phyloP scores from a whole-genome alignment of 2,797 vertebrate species.

The Peromyscus melanophrys region DNA sequence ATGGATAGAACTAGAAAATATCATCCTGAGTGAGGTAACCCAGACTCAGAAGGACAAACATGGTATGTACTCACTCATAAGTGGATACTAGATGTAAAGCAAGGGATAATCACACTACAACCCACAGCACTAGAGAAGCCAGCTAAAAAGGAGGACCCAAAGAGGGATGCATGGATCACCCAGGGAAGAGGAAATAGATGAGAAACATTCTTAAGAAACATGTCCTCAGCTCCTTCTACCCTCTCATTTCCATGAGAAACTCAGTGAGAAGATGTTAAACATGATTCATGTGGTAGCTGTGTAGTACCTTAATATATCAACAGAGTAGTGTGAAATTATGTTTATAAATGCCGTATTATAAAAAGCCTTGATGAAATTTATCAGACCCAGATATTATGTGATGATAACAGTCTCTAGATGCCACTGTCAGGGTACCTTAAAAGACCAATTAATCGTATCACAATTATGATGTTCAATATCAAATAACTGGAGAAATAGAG shows the following conservation, averaged over 20 bases:
- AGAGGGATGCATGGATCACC: too few species aligned
- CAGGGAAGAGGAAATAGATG: too few species aligned
- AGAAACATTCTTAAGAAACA: neutral
- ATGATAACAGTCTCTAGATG: neutral
- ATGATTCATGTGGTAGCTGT: neutral
- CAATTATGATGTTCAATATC: neutral
- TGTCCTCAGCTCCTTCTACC: rapidly evolving
- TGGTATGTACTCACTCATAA: too few species aligned
- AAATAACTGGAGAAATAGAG: conserved; percentile 8
- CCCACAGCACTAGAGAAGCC: too few species aligned
- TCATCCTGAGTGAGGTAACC: too few species aligned
- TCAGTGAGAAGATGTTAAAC: neutral
- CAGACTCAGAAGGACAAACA: too few species aligned
- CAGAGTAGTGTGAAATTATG: neutral
- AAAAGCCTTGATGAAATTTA: neutral
- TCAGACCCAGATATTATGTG: neutral
- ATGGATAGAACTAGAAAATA: too few species aligned
- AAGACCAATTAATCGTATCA: neutral
- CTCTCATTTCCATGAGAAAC: neutral
- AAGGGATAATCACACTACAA: too few species aligned
- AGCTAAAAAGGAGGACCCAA: too few species aligned
- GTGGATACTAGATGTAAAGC: too few species aligned
- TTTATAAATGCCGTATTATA: neutral
- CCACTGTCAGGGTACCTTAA: neutral
- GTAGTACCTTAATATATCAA: neutral